Evolutionary conservation across 2,113 vertebrate species (phyloP), one percentile per base, ranked within the genome.

Genomic region (Trematomus loennbergii): DNA sequence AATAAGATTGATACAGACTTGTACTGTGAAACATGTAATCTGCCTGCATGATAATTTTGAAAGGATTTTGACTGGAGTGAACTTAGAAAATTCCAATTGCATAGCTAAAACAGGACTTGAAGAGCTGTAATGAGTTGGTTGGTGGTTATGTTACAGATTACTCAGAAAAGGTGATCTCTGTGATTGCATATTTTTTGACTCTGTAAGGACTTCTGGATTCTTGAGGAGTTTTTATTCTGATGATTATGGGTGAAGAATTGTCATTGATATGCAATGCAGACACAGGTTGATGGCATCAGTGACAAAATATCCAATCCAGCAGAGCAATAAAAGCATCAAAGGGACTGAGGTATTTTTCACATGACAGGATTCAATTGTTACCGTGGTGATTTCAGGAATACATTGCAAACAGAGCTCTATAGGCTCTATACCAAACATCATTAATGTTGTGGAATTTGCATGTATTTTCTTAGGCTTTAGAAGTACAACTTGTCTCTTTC

Each of bases 1-100:
- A 86, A 91, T 85, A 81, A 70, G 75, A 69, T 71, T 80, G 68
- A 82, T 79, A 69, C 22, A 33, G 64, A 72, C 33, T 81, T 82
- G 75, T 20, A 10, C 49, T 57, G 49, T 22, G 81, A 40, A 90
- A 84, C 83, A 77, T 86, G 81, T 87, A 91, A 88, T 91, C 78
- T 85, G 55, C 15, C 70, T 86, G 66, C 67, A 61, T 80, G 72
- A 83, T 82, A 0, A 78, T 77, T 88, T 82, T 29, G 29, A 78
- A 77, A 75, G 46, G 18, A 65, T 71, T 67, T 54, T 25, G 62
- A 75, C 77, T 83, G 52, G 46, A 50, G 33, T 63, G 40, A 79
- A 81, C 62, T 81, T 18, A 12, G 29, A 67, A 59, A 78, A 40
- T 63, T 63, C 18, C 22, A 50, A 1, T 50, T 29, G 15, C 43